Evolutionary conservation across 2,797 vertebrate genomes (phyloP).

Genomic region (Cercopithecus mitis): DNA sequence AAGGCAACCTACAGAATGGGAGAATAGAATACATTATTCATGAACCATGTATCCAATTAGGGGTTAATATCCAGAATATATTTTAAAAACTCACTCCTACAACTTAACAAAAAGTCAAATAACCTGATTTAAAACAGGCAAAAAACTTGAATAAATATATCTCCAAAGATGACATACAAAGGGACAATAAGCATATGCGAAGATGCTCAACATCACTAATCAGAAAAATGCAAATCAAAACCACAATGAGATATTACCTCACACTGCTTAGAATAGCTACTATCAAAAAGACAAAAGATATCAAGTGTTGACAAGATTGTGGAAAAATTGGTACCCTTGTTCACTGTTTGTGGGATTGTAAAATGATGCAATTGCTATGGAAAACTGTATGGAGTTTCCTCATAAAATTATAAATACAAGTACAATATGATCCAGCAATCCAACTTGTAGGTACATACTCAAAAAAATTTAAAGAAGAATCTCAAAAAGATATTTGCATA

Average conservation of each 20-base stretch:
- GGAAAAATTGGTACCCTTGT: not conserved
- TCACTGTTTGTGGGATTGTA: not conserved
- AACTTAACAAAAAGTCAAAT: not conserved
- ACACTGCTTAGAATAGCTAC: not conserved
- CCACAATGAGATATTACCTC: not conserved
- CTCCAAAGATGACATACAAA: not conserved
- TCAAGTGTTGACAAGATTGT: not conserved
- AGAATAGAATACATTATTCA: not conserved
- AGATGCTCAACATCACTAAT: not conserved
- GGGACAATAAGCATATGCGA: not conserved
- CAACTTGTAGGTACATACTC: not conserved
- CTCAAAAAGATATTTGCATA: not conserved
- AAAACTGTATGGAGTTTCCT: not conserved
- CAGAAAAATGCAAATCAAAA: not conserved
- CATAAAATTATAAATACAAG: not conserved
- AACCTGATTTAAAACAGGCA: not conserved
- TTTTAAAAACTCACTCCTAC: not conserved
- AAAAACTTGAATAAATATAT: not conserved
- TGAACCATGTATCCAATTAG: not conserved
- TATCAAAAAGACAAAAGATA: not conserved
- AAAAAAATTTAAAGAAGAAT: not conserved
- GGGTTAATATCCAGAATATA: not conserved
- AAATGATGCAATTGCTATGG: not conserved
- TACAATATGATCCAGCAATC: not conserved
- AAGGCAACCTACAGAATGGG: not conserved